A percentile compares a stretch with the other conserved stretches of the same genome.
Evolutionary conservation across 2,797 vertebrate species (phyloP).

Genomic region (Sylvia borin): DNA sequence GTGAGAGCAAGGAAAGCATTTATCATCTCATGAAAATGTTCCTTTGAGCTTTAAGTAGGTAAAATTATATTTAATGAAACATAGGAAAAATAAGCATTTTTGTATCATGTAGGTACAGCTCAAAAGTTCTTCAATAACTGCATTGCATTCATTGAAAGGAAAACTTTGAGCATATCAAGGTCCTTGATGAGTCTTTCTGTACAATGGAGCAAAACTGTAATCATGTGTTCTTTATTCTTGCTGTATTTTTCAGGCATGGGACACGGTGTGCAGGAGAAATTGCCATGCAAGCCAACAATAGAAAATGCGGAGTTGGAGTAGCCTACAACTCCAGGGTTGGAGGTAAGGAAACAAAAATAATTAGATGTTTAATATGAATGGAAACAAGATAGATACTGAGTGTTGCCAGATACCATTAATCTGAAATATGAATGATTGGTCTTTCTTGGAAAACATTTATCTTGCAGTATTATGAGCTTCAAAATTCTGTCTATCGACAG

Average conservation of each 20-base stretch:
- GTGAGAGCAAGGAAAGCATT: not conserved
- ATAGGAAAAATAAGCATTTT: not conserved
- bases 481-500: not conserved
- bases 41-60: not conserved
- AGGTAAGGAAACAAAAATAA: conserved; percentile 79
- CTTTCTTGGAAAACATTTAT: not conserved
- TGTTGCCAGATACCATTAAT: not conserved
- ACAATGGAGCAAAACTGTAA: not conserved
- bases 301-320: conserved; percentile 95
- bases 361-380: not conserved
- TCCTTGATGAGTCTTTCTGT: not conserved
- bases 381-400: not conserved
- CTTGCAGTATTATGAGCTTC: not conserved
- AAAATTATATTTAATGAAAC: not conserved
- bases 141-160: not conserved
- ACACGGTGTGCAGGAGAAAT: conserved; percentile 97
- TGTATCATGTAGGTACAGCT: not conserved
- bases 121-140: not conserved
- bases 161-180: not conserved
- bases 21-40: not conserved
- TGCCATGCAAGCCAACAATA: conserved; percentile 97
- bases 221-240: not conserved
- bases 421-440: not conserved
- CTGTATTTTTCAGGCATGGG: conserved; percentile 84
- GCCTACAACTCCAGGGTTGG: conserved; percentile 96